Evolutionary conservation across 2,113 vertebrate species (phyloP), one percentile per base, ranked within the genome.

Genomic region (Oncorhynchus gorbuscha): DNA sequence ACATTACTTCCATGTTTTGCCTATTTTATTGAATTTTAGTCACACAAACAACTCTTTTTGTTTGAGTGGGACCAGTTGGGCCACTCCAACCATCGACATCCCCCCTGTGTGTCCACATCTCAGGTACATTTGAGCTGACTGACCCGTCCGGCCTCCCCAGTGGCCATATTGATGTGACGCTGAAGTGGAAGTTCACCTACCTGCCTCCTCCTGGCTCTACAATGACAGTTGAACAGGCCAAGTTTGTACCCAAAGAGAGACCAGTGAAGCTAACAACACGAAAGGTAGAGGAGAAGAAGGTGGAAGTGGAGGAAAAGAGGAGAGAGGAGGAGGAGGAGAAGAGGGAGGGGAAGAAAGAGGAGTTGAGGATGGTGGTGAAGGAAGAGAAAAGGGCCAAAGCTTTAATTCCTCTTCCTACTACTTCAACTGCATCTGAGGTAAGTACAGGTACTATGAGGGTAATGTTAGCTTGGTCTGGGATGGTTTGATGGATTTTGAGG

Each of bases 101-200:
- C 18, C 14, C 26, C 4, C 18, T 30, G 26, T 59, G 14, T 45
- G 39, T 58, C 49, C 6, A 5, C 22, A 0, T 72, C 9, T 45
- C 88, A 98, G 97, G 96, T 77, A 89, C 85, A 75, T 97, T 97
- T 91, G 91, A 94, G 81, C 90, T 98, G 79, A 84, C 26, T 1
- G 89, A 94, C 82, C 73, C 86, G 22, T 79, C 91, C 16, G 93
- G 93, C 69, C 73, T 13, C n/a, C 74, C 89, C 65, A 79, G 90
- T 0, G 97, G 96, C 6, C 92, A 92, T 20, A 90, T 98, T 5
- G 89, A 94, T 11, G 84, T 96, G 70, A 92, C 82, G 8, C 72
- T 98, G 72, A 94, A 92, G 72, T 97, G 97, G 97, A 95, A 90
- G 79, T 87, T 82, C 69, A n/a, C 86, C 1, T 96, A 97, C 74